These are phyloP conservation scores for Drosophila nr. medialis DNA, from an alignment of 2,888 invertebrate species.

Conservation along the genomic window DNA sequence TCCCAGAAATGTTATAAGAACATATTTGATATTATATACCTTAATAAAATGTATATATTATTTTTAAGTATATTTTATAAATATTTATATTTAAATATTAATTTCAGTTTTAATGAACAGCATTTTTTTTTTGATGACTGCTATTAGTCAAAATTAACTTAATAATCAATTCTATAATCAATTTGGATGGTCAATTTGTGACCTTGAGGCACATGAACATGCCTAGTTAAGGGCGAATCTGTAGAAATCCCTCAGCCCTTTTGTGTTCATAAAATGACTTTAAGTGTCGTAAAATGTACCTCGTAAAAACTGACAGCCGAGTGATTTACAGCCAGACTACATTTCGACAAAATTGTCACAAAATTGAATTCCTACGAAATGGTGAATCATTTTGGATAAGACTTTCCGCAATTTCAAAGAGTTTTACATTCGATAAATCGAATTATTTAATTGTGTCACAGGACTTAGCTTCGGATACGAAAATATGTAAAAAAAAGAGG, in stretches of 20 bases:
- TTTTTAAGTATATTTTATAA: not conserved
- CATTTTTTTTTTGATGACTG: not conserved
- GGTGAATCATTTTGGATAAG: not conserved
- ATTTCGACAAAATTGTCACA: not conserved
- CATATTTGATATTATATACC: not conserved
- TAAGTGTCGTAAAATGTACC: not conserved
- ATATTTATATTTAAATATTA: too few species aligned
- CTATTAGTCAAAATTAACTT: not conserved
- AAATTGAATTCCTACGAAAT: not conserved
- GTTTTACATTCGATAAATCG: not conserved
- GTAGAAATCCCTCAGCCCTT: not conserved
- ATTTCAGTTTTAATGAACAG: not conserved
- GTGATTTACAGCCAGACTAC: not conserved
- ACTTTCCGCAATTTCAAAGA: not conserved
- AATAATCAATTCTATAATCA: not conserved
- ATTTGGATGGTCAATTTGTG: not conserved
- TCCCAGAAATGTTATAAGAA: too few species aligned
- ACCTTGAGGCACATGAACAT: not conserved
- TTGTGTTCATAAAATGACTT: slow-evolving; percentile 1
- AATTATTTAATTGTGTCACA: not conserved
- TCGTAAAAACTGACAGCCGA: not conserved
- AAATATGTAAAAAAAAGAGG: not conserved
- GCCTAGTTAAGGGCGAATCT: not conserved
- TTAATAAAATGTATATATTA: not conserved
- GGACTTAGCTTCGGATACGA: too few species aligned